Percentiles rank a stretch among this genome's conserved stretches.
Evolutionary conservation across 2,113 vertebrate species (phyloP).

Genomic region (Ardeotis arabs): DNA sequence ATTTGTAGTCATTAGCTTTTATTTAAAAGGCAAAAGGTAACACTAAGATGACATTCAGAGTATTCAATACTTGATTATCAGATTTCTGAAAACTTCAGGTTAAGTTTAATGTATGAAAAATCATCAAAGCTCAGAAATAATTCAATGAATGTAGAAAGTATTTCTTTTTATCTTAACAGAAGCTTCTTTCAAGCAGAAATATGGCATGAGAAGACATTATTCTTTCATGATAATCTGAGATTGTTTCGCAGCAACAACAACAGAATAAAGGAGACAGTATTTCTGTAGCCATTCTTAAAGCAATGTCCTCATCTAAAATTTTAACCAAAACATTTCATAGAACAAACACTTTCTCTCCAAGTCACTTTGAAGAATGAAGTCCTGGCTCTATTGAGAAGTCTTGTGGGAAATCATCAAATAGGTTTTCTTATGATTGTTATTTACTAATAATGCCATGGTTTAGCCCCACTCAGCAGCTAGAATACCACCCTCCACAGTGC

Average conservation of each 20-base stretch:
- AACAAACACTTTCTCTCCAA: not conserved
- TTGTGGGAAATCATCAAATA: not conserved
- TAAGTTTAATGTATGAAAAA: not conserved
- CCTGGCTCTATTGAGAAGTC: not conserved
- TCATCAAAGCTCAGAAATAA: not conserved
- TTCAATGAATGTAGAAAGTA: not conserved
- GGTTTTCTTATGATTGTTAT: not conserved
- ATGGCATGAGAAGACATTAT: not conserved
- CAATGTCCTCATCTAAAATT: not conserved
- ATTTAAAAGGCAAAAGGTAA: not conserved
- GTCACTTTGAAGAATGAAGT: not conserved
- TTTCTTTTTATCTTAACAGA: not conserved
- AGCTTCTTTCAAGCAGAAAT: not conserved
- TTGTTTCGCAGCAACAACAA: not conserved
- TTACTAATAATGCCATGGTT: not conserved
- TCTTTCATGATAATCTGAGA: not conserved
- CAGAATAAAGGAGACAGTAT: not conserved
- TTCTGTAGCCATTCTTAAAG: not conserved
- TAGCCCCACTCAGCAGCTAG: no score
- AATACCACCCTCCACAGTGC: no score
- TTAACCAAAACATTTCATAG: not conserved
- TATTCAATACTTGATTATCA: not conserved
- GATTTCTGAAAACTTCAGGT: not conserved
- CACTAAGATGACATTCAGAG: not conserved
- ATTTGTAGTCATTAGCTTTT: not conserved